Conservation (phyloP, 2,113 vertebrate genomes). For the Thunnus thynnus region DNA sequence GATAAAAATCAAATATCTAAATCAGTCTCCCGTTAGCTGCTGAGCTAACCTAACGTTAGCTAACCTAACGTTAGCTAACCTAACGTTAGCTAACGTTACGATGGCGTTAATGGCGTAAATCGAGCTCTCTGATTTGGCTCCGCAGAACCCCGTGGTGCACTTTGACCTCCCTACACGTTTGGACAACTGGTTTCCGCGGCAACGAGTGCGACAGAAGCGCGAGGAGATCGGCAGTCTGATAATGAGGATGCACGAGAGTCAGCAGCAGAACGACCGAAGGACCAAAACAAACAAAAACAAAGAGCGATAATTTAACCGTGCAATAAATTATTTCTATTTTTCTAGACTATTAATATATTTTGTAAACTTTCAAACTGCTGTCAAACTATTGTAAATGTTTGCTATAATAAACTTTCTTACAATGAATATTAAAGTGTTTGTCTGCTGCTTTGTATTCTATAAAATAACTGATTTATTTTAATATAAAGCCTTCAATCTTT, state of each 20-base stretch:
- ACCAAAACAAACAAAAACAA: neutral
- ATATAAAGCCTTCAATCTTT: neutral
- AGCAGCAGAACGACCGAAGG: conserved; percentile 71
- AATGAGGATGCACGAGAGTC: conserved; percentile 88
- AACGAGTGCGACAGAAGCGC: conserved; percentile 90
- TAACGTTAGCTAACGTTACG: too few relatives aligned
- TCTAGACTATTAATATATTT: neutral
- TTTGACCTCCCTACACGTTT: conserved; percentile 90
- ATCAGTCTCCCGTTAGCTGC: too few relatives aligned
- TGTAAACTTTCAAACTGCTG: neutral
- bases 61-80: too few relatives aligned
- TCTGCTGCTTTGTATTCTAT: neutral
- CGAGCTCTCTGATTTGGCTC: conserved; percentile 55
- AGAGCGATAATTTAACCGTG: neutral
- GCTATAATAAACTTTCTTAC: neutral
- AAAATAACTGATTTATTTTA: neutral
- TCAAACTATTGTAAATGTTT: neutral
- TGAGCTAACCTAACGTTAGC: too few relatives aligned
- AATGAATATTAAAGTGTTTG: neutral
- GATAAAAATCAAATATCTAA: too few relatives aligned
- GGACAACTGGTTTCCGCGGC: conserved; percentile 92
- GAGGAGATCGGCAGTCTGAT: conserved; percentile 92
- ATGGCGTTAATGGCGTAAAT: neutral
- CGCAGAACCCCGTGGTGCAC: conserved; percentile 93
- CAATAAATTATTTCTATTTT: conserved; percentile 34